Conservation (phyloP, 2,797 vertebrate genomes). For the Bradypodion ventrale region DNA sequence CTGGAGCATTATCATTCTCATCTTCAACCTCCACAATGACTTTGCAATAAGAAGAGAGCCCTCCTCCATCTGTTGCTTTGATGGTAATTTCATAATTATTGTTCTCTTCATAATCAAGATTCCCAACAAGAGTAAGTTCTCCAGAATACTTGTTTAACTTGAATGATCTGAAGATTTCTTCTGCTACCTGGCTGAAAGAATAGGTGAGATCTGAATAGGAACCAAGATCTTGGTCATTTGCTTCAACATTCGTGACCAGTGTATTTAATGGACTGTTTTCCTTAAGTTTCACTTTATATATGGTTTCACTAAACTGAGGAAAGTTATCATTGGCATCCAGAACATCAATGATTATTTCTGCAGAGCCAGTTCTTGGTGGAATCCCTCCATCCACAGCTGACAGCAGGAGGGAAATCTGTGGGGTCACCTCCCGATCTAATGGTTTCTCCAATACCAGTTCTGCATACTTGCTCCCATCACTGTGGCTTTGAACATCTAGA, state of each 20-base stretch:
- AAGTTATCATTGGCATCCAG: background rate
- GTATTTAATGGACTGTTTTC: background rate
- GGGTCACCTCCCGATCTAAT: background rate
- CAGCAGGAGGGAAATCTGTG: background rate
- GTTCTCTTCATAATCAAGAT: slow-evolving; percentile 16
- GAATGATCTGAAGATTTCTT: background rate
- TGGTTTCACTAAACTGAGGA: background rate
- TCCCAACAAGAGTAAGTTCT: background rate
- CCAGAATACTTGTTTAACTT: background rate
- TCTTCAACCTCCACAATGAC: slow-evolving; percentile 9
- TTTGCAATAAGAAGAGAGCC: slow-evolving; percentile 14
- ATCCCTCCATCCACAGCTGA: slow-evolving; percentile 20
- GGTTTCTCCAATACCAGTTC: slow-evolving; percentile 8
- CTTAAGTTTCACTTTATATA: background rate
- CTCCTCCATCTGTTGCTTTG: slow-evolving; percentile 23
- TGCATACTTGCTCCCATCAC: slow-evolving; percentile 3
- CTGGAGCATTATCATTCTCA: slow-evolving; percentile 15
- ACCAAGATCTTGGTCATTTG: background rate
- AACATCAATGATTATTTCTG: background rate
- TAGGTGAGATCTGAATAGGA: slow-evolving; percentile 3
- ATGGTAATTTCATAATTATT: background rate
- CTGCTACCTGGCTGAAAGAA: background rate
- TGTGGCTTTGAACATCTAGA: background rate
- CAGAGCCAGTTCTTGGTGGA: background rate
- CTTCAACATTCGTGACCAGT: background rate